Conservation (phyloP, 2,113 vertebrate species). For the Upupa epops region DNA sequence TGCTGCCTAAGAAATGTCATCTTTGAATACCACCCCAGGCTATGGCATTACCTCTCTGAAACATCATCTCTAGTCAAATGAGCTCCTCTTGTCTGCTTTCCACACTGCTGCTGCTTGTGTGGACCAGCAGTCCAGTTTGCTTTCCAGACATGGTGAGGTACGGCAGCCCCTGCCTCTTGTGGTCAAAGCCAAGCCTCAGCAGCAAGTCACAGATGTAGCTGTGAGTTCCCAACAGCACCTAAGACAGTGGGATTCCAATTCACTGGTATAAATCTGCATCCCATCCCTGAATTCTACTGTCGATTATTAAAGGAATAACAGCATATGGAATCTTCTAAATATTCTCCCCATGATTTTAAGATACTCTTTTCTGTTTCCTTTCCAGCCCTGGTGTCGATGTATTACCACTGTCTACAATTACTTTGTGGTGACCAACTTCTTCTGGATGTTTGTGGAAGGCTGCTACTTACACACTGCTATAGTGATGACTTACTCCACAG, state of each 20-base stretch:
- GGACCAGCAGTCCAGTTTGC: background rate
- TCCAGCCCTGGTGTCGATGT: conserved; percentile 94
- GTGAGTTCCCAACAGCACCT: background rate
- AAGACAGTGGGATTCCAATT: background rate
- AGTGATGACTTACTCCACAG: conserved; percentile 98
- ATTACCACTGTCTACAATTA: conserved; percentile 97
- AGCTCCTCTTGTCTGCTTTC: background rate
- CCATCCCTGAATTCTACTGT: background rate
- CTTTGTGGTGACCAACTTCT: conserved; percentile 98
- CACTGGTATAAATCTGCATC: background rate
- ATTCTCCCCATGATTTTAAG: background rate
- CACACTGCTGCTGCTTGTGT: background rate
- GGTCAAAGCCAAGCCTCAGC: background rate
- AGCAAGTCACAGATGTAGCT: background rate
- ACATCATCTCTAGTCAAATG: background rate
- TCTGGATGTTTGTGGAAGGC: conserved; percentile 99
- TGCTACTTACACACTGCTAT: conserved; percentile 97
- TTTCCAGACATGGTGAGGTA: background rate
- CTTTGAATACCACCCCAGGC: background rate
- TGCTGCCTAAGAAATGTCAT: background rate
- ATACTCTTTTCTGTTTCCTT: background rate
- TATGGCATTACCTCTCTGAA: background rate
- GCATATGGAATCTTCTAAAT: fast-evolving
- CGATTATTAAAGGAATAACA: background rate
- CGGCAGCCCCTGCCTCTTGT: background rate